Conservation (phyloP, 2,888 invertebrate genomes). For the Ophioninae sp. region DNA sequence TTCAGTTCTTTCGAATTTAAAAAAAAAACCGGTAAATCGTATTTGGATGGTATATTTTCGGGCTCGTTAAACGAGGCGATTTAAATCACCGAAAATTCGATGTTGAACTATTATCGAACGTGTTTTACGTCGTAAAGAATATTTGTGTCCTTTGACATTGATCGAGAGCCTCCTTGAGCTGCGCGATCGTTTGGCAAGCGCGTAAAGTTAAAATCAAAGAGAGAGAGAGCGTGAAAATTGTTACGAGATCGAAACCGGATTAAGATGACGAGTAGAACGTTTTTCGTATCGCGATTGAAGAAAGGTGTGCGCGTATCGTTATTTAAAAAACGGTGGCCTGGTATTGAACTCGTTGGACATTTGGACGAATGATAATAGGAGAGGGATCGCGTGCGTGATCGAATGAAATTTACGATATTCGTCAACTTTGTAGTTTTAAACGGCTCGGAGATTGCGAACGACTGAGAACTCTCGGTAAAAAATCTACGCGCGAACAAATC, state of each 20-base stretch:
- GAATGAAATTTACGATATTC: constrained; percentile 40
- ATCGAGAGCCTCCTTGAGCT: no score
- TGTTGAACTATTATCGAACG: not conserved
- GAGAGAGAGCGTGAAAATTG: constrained; percentile 12
- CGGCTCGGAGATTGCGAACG: constrained; percentile 59
- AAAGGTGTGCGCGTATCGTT: constrained; percentile 8
- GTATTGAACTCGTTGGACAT: not conserved
- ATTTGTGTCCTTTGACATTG: no score
- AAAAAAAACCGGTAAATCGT: no score
- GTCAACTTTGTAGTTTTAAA: constrained; percentile 47
- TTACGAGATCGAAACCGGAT: not conserved
- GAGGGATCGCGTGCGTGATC: constrained; percentile 25
- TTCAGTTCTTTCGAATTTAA: no score
- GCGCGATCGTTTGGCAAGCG: not conserved
- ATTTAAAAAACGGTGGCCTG: not conserved
- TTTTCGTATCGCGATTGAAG: not conserved
- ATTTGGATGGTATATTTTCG: no score
- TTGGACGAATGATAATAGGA: constrained; percentile 52
- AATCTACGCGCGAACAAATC: constrained; percentile 67
- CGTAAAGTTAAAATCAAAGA: not conserved
- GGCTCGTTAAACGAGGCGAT: not conserved
- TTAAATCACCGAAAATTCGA: not conserved
- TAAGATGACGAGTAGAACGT: not conserved
- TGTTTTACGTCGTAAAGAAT: no score
- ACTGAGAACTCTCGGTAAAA: constrained; percentile 64